Percentiles rank a stretch among this genome's conserved stretches.
These are phyloP conservation scores for Tromatobia lineatoria DNA, from an alignment of 2,888 invertebrate genomes.

Conservation along the genomic window DNA sequence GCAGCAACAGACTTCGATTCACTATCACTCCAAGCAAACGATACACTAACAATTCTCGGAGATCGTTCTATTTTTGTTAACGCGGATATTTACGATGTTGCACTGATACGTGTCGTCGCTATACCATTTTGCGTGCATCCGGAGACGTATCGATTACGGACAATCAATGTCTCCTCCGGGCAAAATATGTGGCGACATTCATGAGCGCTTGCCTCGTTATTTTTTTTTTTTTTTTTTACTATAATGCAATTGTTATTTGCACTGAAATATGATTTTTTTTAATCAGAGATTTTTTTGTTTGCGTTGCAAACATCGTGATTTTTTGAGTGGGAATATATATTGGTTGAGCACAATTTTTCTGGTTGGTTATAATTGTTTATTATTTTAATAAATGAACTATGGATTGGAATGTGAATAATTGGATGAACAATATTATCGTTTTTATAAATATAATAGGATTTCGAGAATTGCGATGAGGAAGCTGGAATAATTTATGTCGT, in stretches of 20 bases:
- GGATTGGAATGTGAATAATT: too few species aligned
- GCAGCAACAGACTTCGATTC: slow-evolving; percentile 42
- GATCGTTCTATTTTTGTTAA: slow-evolving; percentile 14
- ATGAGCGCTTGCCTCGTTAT: background rate
- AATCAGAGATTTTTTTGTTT: too few species aligned
- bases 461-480: too few species aligned
- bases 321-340: too few species aligned
- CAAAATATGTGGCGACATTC: background rate
- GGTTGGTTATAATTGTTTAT: too few species aligned
- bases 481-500: too few species aligned
- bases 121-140: background rate
- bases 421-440: too few species aligned
- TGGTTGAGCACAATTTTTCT: too few species aligned
- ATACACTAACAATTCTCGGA: slow-evolving; percentile 11
- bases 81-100: slow-evolving; percentile 16
- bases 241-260: background rate
- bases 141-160: slow-evolving; percentile 2
- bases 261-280: too few species aligned
- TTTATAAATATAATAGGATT: too few species aligned
- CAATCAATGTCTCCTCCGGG: background rate
- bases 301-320: too few species aligned
- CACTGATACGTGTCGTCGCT: slow-evolving; percentile 3
- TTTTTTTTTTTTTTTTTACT: background rate
- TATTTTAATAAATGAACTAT: too few species aligned
- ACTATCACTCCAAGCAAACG: slow-evolving; percentile 25